Evolutionary conservation across 1,140 invertebrate species (phyloP).

Genomic region (Brachionus sp.): DNA sequence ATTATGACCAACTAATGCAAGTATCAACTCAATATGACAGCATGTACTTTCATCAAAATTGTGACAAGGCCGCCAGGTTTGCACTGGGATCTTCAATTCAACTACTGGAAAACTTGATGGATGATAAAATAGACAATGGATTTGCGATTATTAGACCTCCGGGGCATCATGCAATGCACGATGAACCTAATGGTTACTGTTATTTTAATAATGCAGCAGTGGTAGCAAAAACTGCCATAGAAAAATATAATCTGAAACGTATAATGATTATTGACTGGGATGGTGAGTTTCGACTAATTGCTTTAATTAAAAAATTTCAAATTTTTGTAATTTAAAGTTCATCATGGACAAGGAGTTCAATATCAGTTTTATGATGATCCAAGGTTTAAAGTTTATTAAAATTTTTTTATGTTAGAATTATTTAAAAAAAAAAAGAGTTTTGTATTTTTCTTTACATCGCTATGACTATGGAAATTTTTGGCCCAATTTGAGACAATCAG

Average conservation of each 20-base stretch:
- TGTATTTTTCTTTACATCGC: constrained; percentile 95
- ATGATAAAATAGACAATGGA: constrained; percentile 62
- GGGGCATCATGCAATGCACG: constrained; percentile 90
- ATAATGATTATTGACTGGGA: constrained; percentile 96
- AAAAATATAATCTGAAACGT: constrained; percentile 62
- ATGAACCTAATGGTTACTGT: constrained; percentile 84
- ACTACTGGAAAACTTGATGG: constrained; percentile 70
- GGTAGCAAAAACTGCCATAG: constrained; percentile 75
- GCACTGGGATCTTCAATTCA: constrained; percentile 76
- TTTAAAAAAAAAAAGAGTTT: constrained; percentile 66
- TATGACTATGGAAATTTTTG: constrained; percentile 73
- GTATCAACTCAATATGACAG: constrained; percentile 74
- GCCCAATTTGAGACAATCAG: constrained; percentile 92
- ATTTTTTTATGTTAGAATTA: neutral
- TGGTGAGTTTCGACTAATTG: constrained; percentile 63
- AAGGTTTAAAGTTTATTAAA: constrained; percentile 62
- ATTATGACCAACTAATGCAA: constrained; percentile 65
- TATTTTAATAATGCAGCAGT: constrained; percentile 95
- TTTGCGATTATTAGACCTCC: constrained; percentile 68
- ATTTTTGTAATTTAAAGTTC: constrained; percentile 48
- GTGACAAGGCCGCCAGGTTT: constrained; percentile 64
- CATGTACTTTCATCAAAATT: constrained; percentile 79
- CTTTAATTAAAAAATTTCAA: neutral
- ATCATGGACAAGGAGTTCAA: constrained; percentile 72
- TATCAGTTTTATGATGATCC: constrained; percentile 88